Evolutionary conservation across 2,113 vertebrate genomes (phyloP).

Genomic region (Equus quagga): DNA sequence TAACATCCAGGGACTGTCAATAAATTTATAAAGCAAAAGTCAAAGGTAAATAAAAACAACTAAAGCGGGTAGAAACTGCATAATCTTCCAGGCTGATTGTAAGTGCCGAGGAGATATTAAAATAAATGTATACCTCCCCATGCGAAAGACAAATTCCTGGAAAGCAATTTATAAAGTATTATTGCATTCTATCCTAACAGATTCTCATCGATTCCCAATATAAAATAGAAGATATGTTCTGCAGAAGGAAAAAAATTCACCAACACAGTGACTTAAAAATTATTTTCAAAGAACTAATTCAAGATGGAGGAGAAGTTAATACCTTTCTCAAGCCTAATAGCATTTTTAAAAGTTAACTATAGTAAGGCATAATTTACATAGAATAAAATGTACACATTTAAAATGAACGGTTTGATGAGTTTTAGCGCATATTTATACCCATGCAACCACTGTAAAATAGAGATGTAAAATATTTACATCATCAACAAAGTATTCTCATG

Average conservation of each 20-base stretch:
- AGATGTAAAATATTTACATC: background rate
- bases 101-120: background rate
- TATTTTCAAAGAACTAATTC: background rate
- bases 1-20: background rate
- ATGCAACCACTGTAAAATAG: background rate
- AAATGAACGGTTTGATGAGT: background rate
- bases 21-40: background rate
- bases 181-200: background rate
- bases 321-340: background rate
- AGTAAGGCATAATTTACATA: background rate
- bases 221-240: background rate
- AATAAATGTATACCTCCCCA: background rate
- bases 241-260: background rate
- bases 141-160: background rate
- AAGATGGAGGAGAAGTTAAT: background rate
- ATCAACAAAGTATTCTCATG: background rate
- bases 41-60: background rate
- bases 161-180: background rate
- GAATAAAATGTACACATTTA: conserved; percentile 5
- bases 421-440: background rate
- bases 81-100: background rate
- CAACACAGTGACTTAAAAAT: background rate
- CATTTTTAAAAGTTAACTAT: background rate
- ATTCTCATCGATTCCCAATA: background rate
- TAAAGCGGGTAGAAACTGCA: background rate